These are phyloP conservation scores for Lepidurus arcticus DNA, from an alignment of 1,140 invertebrate genomes.

Conservation along the genomic window DNA sequence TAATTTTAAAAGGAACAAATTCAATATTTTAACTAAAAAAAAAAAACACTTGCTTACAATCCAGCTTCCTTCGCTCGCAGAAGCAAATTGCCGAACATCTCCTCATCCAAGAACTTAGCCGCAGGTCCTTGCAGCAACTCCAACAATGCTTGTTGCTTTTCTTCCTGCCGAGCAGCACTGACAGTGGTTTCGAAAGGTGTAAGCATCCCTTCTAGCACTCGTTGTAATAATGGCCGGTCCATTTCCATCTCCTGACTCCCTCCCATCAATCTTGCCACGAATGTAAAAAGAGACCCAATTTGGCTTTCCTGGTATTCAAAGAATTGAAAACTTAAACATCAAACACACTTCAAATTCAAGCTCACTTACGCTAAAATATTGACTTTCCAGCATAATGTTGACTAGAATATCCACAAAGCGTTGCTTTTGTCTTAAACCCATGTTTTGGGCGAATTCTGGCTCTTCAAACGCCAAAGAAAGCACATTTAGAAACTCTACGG, in stretches of 20 bases:
- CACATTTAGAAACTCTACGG: slow-evolving; percentile 83
- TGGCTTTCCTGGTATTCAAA: slow-evolving; percentile 48
- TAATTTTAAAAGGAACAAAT: slow-evolving; percentile 34
- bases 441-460: slow-evolving; percentile 65
- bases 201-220: slow-evolving; percentile 50
- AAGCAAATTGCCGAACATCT: slow-evolving; percentile 50
- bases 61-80: slow-evolving; percentile 56
- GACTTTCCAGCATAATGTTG: slow-evolving; percentile 64
- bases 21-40: slow-evolving; percentile 27
- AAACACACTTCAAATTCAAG: slow-evolving; percentile 27
- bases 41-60: slow-evolving; percentile 52
- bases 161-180: slow-evolving; percentile 52
- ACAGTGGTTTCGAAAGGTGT: slow-evolving; percentile 47
- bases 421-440: slow-evolving; percentile 67
- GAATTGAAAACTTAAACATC: background rate
- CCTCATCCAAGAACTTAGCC: slow-evolving; percentile 52
- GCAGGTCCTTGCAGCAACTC: slow-evolving; percentile 65
- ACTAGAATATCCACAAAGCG: slow-evolving; percentile 73
- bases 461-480: slow-evolving; percentile 81
- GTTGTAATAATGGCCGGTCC: slow-evolving; percentile 39
- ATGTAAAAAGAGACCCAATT: slow-evolving; percentile 65
- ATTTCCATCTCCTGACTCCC: slow-evolving; percentile 46
- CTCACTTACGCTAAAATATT: slow-evolving; percentile 57
- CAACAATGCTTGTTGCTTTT: slow-evolving; percentile 72
- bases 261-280: slow-evolving; percentile 62